Evolutionary conservation across 2,797 vertebrate species (phyloP), one percentile per base, ranked within the genome.

Genomic region (Mormyrus proboscirostris): DNA sequence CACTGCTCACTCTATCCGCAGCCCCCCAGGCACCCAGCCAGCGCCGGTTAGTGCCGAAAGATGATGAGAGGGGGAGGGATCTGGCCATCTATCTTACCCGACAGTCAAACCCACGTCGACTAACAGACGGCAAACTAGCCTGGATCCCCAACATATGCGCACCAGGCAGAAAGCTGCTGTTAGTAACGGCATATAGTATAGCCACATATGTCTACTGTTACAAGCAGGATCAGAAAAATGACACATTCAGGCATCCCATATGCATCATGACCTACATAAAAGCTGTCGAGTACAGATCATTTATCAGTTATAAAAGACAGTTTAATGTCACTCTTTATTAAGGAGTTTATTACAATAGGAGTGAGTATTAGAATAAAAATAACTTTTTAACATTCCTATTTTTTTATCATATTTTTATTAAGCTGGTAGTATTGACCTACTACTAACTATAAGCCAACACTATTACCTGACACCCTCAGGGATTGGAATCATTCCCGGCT

Each of bases 241-340:
- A 82, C 76, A 47, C 76, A 82, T 82, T 82, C 76, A 47, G 41
- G 41, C 76, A 47, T 44, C 19, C 41, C 41, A n/a, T 82, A 82
- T 82, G 76, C 41, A 82, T 82, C 16, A 82, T 82, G 76, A 47
- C 76, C 38, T 82, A 22, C 76, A 82, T 82, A 82, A 47, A 82
- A 47, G 47, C 3, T 47, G 38, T 41, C 7, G 76, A 47, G 76
- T 82, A 44, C 38, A 82, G 76, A 82, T 47, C 76, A 82, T 33
- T 33, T 33, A 33, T 19, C 76, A 82, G 76, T n/a, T 47, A 47
- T 47, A 82, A 33, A 44, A 82, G 76, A 44, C 76, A 82, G 76
- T 82, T 82, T 82, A 47, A 82, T 82, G 76, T 82, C 38, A 82
- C 41, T 44, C 41, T 82, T 82, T 82, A 82, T 82, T 82, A 82